Percentiles rank a stretch among this genome's conserved stretches.
phyloP scores from a whole-genome alignment of 1,140 invertebrate species.

The Heliconius himera region DNA sequence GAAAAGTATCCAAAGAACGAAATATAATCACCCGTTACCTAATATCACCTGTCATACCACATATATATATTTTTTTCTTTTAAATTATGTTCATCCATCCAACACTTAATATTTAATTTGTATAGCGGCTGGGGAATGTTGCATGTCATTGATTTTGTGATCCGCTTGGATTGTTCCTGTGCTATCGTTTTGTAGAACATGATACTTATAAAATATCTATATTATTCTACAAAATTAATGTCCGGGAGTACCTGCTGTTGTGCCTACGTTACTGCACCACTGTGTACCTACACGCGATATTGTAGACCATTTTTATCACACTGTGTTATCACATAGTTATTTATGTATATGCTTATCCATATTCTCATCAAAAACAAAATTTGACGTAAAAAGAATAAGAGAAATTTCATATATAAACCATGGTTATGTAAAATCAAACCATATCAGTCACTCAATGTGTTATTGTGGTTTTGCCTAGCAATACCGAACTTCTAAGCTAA shows the following conservation, averaged over 20 bases:
- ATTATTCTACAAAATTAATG: neutral
- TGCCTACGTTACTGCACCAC: neutral
- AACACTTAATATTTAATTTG: slow-evolving; percentile 71
- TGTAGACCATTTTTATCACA: slow-evolving; percentile 3
- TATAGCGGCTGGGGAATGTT: slow-evolving; percentile 80
- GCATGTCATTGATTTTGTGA: slow-evolving; percentile 61
- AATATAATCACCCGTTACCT: slow-evolving; percentile 62
- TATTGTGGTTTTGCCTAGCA: neutral
- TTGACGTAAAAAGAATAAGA: neutral
- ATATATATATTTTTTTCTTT: slow-evolving; percentile 56
- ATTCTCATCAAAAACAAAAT: neutral
- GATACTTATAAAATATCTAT: neutral
- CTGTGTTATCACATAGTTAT: neutral
- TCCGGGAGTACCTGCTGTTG: neutral
- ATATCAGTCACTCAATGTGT: neutral
- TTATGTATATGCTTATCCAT: slow-evolving; percentile 12
- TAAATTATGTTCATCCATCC: slow-evolving; percentile 72
- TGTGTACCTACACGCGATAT: neutral
- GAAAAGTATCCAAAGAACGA: slow-evolving; percentile 39
- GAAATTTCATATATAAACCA: neutral
- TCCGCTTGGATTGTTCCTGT: slow-evolving; percentile 46
- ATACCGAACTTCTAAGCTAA: neutral
- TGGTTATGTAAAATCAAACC: neutral
- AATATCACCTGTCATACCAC: slow-evolving; percentile 68
- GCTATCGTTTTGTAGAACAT: slow-evolving; percentile 49